A percentile compares a stretch with the other conserved stretches of the same genome.
Conservation (phyloP, 2,888 invertebrate species). For the Epinotia ramella region DNA sequence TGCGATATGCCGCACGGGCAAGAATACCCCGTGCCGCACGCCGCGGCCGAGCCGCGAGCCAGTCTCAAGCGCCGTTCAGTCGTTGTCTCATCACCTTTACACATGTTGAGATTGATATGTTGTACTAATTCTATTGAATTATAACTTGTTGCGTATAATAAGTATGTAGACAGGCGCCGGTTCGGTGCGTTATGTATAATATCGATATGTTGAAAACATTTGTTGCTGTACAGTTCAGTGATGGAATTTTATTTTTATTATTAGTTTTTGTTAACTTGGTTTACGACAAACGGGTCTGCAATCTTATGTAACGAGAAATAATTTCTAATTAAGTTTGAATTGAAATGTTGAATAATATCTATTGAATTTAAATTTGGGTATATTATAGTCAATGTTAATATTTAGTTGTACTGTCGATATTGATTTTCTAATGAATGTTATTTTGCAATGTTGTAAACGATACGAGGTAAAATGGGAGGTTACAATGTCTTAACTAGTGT, state of each 20-base stretch:
- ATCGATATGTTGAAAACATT: conserved; percentile 65
- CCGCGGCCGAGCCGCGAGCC: conserved; percentile 48
- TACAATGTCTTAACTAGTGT: conserved; percentile 79
- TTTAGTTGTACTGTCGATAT: conserved; percentile 75
- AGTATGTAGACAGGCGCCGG: conserved; percentile 63
- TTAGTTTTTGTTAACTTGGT: conserved; percentile 79
- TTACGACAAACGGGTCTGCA: conserved; percentile 83
- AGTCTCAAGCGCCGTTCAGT: conserved; percentile 62
- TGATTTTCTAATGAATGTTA: conserved; percentile 79
- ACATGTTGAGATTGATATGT: conserved; percentile 85
- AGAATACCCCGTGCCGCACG: conserved; percentile 15
- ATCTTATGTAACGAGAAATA: conserved; percentile 77
- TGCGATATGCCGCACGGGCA: neutral
- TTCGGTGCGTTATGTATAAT: conserved; percentile 55
- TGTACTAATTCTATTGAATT: conserved; percentile 85
- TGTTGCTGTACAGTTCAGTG: conserved; percentile 74
- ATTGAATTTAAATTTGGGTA: conserved; percentile 80
- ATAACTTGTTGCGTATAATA: conserved; percentile 84
- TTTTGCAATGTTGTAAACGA: conserved; percentile 81
- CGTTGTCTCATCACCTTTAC: conserved; percentile 82
- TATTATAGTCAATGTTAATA: conserved; percentile 82
- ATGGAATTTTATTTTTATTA: conserved; percentile 77
- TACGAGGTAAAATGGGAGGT: conserved; percentile 78
- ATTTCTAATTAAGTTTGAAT: conserved; percentile 78
- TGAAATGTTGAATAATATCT: conserved; percentile 70